Base-by-base conservation (phyloP, 2,113 vertebrate genomes). In the Mixornis gularis region DNA sequence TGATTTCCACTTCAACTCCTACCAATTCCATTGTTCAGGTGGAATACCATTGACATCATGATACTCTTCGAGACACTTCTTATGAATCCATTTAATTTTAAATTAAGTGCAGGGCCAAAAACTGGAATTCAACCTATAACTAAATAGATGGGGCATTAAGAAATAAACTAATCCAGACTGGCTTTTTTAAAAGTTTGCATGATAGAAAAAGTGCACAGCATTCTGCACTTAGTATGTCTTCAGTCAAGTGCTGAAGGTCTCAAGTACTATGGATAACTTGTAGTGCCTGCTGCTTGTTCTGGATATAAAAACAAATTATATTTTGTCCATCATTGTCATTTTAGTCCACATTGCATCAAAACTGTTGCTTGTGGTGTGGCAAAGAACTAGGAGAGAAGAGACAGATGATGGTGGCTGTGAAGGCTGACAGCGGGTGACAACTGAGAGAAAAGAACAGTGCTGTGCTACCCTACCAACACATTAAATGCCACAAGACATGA, bases 351-450 rank as follows among this genome's bases (percentile, higher is more conserved):
- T 34, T 63, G 34, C 1, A 0, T 58, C 56, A 81, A 78, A 92
- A 73, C 34, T 44, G 17, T 49, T 49, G 25, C 26, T 93, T 0
- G 0, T 25, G 17, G 8, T 1, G 0, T 46, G 14, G 60, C 29
- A 90, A 79, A 88, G 55, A 89, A 72, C 49, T 41, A 52, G 59
- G 18, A 78, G 10, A 66, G 19, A 74, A 64, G 24, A 58, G n/a
- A 36, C 1, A 17, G 20, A 51, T 51, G 36, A 79, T 60, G n/a
- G 60, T 32, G 32, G 19, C 52, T 68, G 30, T 5, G 1, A 90
- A 89, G 30, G 64, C 32, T 85, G 68, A 66, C 16, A 78, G 41
- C 3, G 25, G 36, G 22, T 60, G 22, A 52, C 72, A 90, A 63
- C 26, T 17, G 27, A 81, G 36, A 69, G 26, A 69, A 72, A 72